These are phyloP conservation scores for Microctenopoma lineatum DNA, from an alignment of 2,797 vertebrate genomes.

Conservation along the genomic window DNA sequence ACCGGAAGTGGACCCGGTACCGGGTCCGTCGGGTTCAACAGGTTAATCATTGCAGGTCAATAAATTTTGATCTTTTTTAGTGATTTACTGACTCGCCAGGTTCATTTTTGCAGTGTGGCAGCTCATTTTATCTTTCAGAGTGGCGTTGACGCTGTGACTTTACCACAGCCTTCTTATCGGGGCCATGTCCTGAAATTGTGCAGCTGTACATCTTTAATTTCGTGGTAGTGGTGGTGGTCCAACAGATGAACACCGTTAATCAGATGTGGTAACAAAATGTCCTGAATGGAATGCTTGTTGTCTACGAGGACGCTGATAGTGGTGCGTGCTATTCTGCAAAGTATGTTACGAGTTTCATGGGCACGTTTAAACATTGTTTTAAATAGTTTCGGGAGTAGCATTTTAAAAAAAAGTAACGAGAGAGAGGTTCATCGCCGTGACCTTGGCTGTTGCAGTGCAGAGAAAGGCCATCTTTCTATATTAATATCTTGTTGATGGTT, in stretches of 20 bases:
- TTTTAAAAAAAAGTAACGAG: background rate
- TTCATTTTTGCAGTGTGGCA: background rate
- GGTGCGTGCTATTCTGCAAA: background rate
- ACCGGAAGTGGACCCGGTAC: too few species aligned
- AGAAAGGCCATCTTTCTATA: constrained; percentile 37
- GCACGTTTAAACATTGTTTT: background rate
- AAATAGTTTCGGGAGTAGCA: background rate
- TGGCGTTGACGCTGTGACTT: background rate
- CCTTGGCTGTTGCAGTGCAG: constrained; percentile 6
- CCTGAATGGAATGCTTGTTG: constrained; percentile 18
- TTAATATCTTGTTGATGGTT: constrained; percentile 29
- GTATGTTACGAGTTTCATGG: background rate
- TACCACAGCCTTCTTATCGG: constrained; percentile 42
- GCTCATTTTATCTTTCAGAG: background rate
- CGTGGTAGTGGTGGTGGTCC: background rate
- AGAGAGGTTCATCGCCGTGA: background rate
- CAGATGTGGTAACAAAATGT: constrained; percentile 21
- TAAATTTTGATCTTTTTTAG: background rate
- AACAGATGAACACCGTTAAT: constrained; percentile 16
- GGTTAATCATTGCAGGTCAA: background rate
- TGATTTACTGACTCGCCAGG: background rate
- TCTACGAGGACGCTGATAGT: background rate
- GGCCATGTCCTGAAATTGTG: constrained; percentile 19
- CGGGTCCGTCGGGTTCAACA: too few species aligned
- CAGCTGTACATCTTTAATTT: background rate